Base-by-base conservation (phyloP, 2,113 vertebrate species). In the Ciconia boyciana region DNA sequence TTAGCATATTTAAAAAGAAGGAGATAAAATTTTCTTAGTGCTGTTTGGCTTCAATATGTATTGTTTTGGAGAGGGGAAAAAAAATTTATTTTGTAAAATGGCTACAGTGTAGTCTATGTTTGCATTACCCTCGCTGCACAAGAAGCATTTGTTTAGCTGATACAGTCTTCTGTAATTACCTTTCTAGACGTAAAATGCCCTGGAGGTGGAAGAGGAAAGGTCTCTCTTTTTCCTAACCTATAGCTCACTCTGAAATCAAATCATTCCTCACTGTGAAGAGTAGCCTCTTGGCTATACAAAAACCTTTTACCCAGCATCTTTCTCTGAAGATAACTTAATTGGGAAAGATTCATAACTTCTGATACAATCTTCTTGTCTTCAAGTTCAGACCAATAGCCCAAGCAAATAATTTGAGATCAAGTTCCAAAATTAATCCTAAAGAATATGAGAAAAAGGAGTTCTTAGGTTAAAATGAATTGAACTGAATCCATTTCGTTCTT, bases 281-380 rank as follows among this genome's bases (percentile, higher is more conserved):
- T 97, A 87, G 87, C 92, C 96, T 96, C 31, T 86, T 93, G 91
- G 84, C 94, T 97, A 81, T 91, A 93, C 65, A 95, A 91, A 97
- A 98, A 92, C 87, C 94, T 91, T 95, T 97, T 96, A 96, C 54
- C 72, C 79, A 75, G 58, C 72, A 84, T 95, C 78, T 94, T 87
- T 86, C 17, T 46, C 12, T 20, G 34, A 96, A 97, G 85, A 96
- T 95, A 97, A 94, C 86, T 87, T 98, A 97, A 97, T 97, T 97
- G 95, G 96, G 81, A 95, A 98, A 95, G 94, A 91, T 92, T 97
- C 87, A 79, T 97, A 96, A 96, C 83, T 97, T 97, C 85, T 96
- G 92, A 98, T 95, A 89, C 22, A 92, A 88, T 97, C 95, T 97
- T 95, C 96, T 86, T 97, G 51, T 94, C 78, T 85, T 96, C 85